Percentiles rank a stretch among this genome's conserved stretches.
Evolutionary conservation across 2,888 invertebrate species (phyloP).

Genomic region (Ochropacha duplaris): DNA sequence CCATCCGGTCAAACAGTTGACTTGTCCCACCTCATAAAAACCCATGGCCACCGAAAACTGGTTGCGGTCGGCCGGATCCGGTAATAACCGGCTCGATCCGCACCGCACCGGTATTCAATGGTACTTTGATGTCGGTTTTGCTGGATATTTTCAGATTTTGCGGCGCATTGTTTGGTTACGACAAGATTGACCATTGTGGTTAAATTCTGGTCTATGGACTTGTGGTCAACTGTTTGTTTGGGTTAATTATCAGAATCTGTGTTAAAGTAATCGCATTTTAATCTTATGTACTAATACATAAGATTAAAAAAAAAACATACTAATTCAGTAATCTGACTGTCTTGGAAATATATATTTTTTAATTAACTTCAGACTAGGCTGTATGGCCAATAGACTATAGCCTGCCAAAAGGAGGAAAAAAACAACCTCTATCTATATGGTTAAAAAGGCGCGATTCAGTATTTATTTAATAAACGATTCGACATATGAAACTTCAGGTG

Average conservation of each 20-base stretch:
- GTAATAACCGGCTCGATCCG: slow-evolving; percentile 48
- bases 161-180: not conserved
- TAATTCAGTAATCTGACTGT: too few relatives aligned
- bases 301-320: too few relatives aligned
- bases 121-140: slow-evolving; percentile 52
- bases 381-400: too few relatives aligned
- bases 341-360: too few relatives aligned
- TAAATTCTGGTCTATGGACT: not conserved
- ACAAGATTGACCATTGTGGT: not conserved
- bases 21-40: slow-evolving; percentile 40
- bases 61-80: slow-evolving; percentile 47
- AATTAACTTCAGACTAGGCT: too few relatives aligned
- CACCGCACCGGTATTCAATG: slow-evolving; percentile 32
- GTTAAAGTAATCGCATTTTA: not conserved
- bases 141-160: slow-evolving; percentile 34
- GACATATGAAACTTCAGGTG: too few relatives aligned
- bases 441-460: too few relatives aligned
- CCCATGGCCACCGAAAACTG: slow-evolving; percentile 40
- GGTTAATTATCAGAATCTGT: not conserved
- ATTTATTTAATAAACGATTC: too few relatives aligned
- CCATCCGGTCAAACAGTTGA: slow-evolving; percentile 7
- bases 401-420: too few relatives aligned
- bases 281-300: too few relatives aligned
- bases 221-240: not conserved
- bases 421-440: too few relatives aligned